phyloP scores from a whole-genome alignment of 2,797 vertebrate species.

The Lacerta bilineata region DNA sequence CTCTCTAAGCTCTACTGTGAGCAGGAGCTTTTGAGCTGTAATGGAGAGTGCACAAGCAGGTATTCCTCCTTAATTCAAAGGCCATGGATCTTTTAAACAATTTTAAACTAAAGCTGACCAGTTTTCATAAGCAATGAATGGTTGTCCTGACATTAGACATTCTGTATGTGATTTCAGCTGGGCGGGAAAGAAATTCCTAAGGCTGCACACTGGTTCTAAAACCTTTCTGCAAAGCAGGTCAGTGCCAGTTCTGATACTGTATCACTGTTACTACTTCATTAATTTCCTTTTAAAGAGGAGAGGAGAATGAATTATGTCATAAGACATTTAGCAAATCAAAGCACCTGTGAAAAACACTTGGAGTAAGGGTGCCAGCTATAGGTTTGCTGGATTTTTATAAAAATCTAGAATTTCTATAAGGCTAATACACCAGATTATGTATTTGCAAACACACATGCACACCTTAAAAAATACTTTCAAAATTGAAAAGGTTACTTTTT shows the following conservation, averaged over 20 bases:
- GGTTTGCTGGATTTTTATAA: neutral
- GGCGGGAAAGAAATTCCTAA: conserved; percentile 33
- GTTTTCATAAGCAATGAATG: conserved; percentile 48
- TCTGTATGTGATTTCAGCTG: conserved; percentile 7
- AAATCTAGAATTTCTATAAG: neutral
- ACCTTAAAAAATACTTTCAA: neutral
- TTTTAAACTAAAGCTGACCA: conserved; percentile 37
- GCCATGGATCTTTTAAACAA: conserved; percentile 1
- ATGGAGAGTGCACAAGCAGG: neutral
- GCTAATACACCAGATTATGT: neutral
- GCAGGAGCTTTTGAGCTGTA: conserved; percentile 39
- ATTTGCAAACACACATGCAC: neutral
- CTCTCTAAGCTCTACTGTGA: conserved; percentile 47
- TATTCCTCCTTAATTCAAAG: conserved; percentile 25
- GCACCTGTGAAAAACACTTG: neutral
- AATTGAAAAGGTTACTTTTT: neutral
- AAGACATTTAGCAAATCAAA: conserved; percentile 53
- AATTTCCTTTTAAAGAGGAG: conserved; percentile 40
- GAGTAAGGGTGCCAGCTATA: neutral
- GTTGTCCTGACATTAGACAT: neutral
- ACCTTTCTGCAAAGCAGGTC: conserved; percentile 1
- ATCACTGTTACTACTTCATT: conserved; percentile 39
- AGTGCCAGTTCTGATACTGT: conserved; percentile 3
- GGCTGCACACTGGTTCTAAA: neutral
- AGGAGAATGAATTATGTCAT: conserved; percentile 43